A percentile compares a stretch with the other conserved stretches of the same genome.
Evolutionary conservation across 2,113 vertebrate species (phyloP).

Genomic region (Burhinus bistriatus): DNA sequence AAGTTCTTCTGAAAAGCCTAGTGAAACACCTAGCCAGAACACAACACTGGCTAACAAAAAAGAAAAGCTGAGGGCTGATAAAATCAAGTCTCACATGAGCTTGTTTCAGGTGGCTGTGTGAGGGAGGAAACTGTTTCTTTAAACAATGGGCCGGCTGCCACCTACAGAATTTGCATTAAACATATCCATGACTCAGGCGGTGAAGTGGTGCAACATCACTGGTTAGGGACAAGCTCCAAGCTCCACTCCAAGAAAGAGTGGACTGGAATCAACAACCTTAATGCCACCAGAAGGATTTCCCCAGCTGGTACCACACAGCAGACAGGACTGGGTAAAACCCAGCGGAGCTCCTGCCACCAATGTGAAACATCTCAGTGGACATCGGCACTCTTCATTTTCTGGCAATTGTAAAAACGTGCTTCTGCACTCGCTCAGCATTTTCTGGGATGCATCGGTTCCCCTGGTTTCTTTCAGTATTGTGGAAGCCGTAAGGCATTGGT

Average conservation of each 20-base stretch:
- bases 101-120: slow-evolving; percentile 1
- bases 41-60: neutral
- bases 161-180: neutral
- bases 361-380: neutral
- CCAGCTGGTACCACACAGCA: neutral
- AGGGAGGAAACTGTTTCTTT: slow-evolving; percentile 32
- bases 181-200: neutral
- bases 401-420: neutral
- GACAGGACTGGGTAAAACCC: neutral
- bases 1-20: neutral
- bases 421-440: neutral
- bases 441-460: neutral
- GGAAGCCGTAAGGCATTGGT: neutral
- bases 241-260: neutral
- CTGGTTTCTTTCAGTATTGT: neutral
- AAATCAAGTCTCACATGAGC: slow-evolving; percentile 31
- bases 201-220: neutral
- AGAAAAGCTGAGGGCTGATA: slow-evolving; percentile 21
- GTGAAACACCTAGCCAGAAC: neutral
- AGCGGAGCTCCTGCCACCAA: neutral
- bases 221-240: neutral
- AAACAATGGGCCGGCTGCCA: slow-evolving; percentile 38
- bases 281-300: neutral
- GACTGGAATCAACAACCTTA: neutral
- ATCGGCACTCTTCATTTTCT: neutral